Evolutionary conservation across 2,888 invertebrate genomes (phyloP).

Genomic region (Cremastinae sp.): DNA sequence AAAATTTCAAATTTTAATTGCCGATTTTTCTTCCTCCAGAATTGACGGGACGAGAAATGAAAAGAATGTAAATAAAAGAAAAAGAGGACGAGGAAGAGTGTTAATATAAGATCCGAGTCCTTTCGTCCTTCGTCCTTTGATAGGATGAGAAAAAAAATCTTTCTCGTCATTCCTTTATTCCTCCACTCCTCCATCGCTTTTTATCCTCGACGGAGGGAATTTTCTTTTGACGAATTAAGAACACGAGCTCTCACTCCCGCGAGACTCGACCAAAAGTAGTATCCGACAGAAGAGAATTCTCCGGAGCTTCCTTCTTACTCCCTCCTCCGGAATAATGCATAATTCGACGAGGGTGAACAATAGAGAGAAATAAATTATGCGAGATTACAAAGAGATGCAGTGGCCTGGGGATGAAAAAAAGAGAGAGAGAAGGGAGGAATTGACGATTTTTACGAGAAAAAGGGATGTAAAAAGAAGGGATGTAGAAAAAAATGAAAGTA

Average conservation of each 20-base stretch:
- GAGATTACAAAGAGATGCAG: conserved; percentile 77
- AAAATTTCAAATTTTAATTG: not conserved
- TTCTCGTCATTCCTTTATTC: conserved; percentile 26
- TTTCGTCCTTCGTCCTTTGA: conserved; percentile 24
- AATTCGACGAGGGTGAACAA: conserved; percentile 75
- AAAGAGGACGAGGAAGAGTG: conserved; percentile 53
- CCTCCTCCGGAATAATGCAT: conserved; percentile 73
- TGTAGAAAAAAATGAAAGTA: conserved; percentile 37
- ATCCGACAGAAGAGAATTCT: conserved; percentile 21
- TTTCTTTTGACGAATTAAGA: conserved; percentile 74
- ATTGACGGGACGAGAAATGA: conserved; percentile 15
- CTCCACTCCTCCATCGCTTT: conserved; percentile 29
- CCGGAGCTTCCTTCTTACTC: conserved; percentile 56
- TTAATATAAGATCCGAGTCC: conserved; percentile 42
- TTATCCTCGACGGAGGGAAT: conserved; percentile 58
- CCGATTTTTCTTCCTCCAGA: not conserved
- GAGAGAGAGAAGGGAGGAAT: conserved; percentile 27
- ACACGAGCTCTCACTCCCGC: conserved; percentile 58
- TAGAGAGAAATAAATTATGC: conserved; percentile 80
- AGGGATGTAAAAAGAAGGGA: conserved; percentile 29
- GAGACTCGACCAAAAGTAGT: conserved; percentile 33
- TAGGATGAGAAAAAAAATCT: conserved; percentile 34
- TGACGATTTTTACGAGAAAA: conserved; percentile 24
- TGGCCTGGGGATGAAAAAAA: conserved; percentile 30
- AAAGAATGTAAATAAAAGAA: conserved; percentile 56